These are phyloP conservation scores for Mellilla xanthometata DNA, from an alignment of 2,888 invertebrate species.

Conservation along the genomic window DNA sequence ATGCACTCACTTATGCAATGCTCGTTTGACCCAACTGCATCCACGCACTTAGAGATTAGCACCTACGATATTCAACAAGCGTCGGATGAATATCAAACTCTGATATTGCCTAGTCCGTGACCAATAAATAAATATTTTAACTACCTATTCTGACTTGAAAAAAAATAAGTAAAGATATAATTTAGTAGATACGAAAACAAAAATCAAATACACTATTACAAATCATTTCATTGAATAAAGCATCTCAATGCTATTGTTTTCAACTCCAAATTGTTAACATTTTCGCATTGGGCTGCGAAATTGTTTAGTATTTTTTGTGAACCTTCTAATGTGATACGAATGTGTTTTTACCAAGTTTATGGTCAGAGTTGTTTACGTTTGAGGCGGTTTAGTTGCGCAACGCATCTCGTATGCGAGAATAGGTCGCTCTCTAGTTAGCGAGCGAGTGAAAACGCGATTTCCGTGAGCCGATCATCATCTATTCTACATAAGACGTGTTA, in stretches of 20 bases:
- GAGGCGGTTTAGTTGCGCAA: conserved; percentile 26
- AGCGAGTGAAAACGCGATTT: conserved; percentile 14
- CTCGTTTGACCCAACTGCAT: conserved; percentile 57
- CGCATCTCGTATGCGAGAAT: conserved; percentile 14
- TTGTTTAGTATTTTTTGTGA: not conserved
- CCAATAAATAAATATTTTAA: too few species aligned
- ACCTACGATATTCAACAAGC: conserved; percentile 10
- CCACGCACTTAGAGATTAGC: conserved; percentile 26
- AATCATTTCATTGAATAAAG: too few species aligned
- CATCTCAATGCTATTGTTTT: not conserved
- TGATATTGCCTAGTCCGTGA: too few species aligned
- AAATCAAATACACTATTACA: too few species aligned
- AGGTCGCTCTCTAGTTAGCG: conserved; percentile 35
- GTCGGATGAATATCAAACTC: not conserved
- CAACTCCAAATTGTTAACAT: not conserved
- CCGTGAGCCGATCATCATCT: conserved; percentile 4
- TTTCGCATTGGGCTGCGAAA: not conserved
- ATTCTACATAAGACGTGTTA: not conserved
- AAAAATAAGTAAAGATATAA: too few species aligned
- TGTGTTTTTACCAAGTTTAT: conserved; percentile 44
- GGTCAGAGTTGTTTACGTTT: conserved; percentile 48
- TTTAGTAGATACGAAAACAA: too few species aligned
- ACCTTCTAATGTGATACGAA: conserved; percentile 11
- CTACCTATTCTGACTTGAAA: too few species aligned
- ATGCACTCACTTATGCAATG: conserved; percentile 79